Base-by-base conservation (phyloP, 2,113 vertebrate species). In the Arenaria interpres region DNA sequence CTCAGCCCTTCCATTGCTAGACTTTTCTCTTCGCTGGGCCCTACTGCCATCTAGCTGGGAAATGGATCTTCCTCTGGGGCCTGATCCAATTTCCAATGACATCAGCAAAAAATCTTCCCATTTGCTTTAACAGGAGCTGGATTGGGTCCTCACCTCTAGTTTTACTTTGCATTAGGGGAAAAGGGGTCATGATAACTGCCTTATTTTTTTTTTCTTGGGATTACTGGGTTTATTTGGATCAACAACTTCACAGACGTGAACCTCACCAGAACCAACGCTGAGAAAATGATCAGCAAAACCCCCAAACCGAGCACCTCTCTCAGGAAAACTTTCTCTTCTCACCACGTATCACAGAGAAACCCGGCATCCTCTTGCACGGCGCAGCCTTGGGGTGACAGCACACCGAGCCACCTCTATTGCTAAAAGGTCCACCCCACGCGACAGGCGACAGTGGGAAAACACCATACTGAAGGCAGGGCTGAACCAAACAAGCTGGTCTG, bases 1-100 rank as follows among this genome's bases (percentile, higher is more conserved):
- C 69, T 95, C 76, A 78, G 85, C 48, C 76, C 93, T 95, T 93
- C 88, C 92, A 92, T 87, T 79, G 73, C 90, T 93, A 64, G 23
- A 35, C 32, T 90, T 90, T 64, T 94, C 78, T 95, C 94, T 96
- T 59, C 91, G 92, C 91, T 97, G 89, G 95, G 89, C 95, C 96
- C 90, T 96, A 82, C 96, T 96, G 97, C 96, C 96, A 97, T 96
- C 95, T 96, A 97, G 91, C 96, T 96, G 94, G 97, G 95, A 97
- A 97, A 93, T 96, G 96, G 95, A 93, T 97, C 95, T 96, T 97
- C 94, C 96, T 95, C 95, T 97, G 87, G 81, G 94, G 89, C 74
- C 87, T 6, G 53, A 96, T 95, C 89, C 95, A 82, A 67, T 92
- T 94, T 91, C 84, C 81, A 88, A 54, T 91, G 77, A 72, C 84